Base-by-base conservation (phyloP, 2,888 invertebrate genomes). In the Tiphia femorata region DNA sequence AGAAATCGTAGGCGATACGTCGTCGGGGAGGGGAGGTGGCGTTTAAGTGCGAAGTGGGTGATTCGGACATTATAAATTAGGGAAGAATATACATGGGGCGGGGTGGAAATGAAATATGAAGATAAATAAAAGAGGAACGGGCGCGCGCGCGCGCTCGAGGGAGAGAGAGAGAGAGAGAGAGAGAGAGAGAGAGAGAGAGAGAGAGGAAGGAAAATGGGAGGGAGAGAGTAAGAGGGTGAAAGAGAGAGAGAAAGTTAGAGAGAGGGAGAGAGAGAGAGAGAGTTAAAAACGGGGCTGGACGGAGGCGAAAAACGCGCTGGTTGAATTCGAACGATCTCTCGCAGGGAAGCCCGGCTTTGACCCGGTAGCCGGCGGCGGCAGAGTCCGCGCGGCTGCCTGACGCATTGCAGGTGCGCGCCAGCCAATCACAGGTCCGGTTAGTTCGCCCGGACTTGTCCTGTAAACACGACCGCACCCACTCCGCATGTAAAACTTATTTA, bases 391-490 rank as follows among this genome's bases (percentile, higher is more conserved):
- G 78, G 73, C 75, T 81, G 85, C 85, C 87, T 92, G 92, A 91
- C 92, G 92, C 91, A 92, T 91, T 92, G 92, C 92, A 91, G 92
- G 92, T 92, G 90, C 89, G 89, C 88, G 87, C 84, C 87, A 87
- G 87, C 92, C 92, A 92, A 92, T 92, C 89, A 88, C 87, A 88
- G 88, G 86, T 87, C 88, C 78, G 83, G 80, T 84, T 80, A 81
- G 81, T 81, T 80, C 77, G 82, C 80, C 81, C 82, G 84, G 88
- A 87, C 87, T 78, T 76, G 87, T 86, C 87, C 87, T 87, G 88
- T 90, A 88, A 88, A 87, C 87, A 89, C 88, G 89, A 86, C 87
- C 87, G 87, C 87, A 87, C 86, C 85, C 84, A 76, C 75, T 65
- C 63, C 67, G 63, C 67, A 67, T 63, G 63, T 66, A 66, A 69